Percentiles rank a stretch among this genome's conserved stretches.
These are phyloP conservation scores for Branchinecta lynchi DNA, from an alignment of 1,140 invertebrate genomes.

Conservation along the genomic window DNA sequence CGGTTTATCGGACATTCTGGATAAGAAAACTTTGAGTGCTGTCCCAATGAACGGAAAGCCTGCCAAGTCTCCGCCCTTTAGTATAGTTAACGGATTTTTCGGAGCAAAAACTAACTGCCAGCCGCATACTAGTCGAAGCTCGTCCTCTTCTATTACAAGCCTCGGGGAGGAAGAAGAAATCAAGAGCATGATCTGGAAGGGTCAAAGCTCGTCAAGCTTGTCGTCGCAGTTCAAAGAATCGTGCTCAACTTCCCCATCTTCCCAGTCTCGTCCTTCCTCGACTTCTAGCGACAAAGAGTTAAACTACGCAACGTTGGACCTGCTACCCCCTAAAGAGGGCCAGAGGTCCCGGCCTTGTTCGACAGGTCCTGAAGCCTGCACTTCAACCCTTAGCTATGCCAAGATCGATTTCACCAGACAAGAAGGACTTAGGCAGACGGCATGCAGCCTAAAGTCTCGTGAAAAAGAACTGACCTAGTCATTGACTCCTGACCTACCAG, in stretches of 20 bases:
- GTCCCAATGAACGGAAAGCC: background rate
- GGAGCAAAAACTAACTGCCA: background rate
- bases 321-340: constrained; percentile 31
- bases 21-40: constrained; percentile 10
- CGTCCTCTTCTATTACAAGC: constrained; percentile 19
- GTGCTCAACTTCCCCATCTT: constrained; percentile 17
- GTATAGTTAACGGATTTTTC: background rate
- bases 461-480: background rate
- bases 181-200: constrained; percentile 7
- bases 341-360: constrained; percentile 24
- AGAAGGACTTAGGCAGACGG: constrained; percentile 28
- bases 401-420: constrained; percentile 52
- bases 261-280: constrained; percentile 32
- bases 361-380: constrained; percentile 13
- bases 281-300: constrained; percentile 35
- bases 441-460: background rate
- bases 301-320: constrained; percentile 49
- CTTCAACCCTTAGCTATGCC: constrained; percentile 41
- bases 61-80: constrained; percentile 11
- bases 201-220: constrained; percentile 9
- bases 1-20: constrained; percentile 18
- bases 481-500: background rate
- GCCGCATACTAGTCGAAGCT: constrained; percentile 9
- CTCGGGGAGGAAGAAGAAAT: constrained; percentile 19
- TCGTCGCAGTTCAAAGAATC: constrained; percentile 4